Percentiles rank a stretch among this genome's conserved stretches.
These are phyloP conservation scores for Ibycter americanus DNA, from an alignment of 2,797 vertebrate genomes.

Conservation along the genomic window DNA sequence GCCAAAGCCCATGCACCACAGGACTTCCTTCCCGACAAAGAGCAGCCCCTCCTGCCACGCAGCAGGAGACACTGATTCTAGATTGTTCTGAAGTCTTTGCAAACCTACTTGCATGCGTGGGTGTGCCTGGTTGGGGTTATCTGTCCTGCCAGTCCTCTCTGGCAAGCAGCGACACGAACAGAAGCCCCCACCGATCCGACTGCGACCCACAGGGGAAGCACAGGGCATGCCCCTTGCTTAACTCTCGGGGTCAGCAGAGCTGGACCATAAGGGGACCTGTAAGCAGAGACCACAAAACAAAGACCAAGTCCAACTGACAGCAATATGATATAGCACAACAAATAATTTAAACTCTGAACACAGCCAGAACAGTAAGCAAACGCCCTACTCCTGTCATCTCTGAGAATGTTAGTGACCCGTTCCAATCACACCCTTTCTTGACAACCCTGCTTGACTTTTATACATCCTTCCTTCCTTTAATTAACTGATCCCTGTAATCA, in stretches of 20 bases:
- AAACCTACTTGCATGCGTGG: background rate
- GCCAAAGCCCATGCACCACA: background rate
- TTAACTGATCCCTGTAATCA: background rate
- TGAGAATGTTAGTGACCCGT: fast-evolving
- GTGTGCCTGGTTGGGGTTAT: fast-evolving
- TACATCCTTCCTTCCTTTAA: background rate
- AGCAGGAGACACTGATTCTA: background rate
- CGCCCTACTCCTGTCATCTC: background rate
- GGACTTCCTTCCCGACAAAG: background rate
- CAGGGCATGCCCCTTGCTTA: no score
- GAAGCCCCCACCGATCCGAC: background rate
- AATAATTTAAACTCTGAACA: background rate
- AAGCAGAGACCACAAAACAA: background rate
- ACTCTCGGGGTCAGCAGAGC: background rate
- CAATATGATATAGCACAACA: background rate
- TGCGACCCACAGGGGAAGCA: fast-evolving
- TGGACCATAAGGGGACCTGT: background rate
- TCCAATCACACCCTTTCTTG: background rate
- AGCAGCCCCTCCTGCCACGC: no score
- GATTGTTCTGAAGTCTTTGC: background rate
- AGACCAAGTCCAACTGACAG: background rate
- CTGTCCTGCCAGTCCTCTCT: fast-evolving
- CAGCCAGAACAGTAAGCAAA: background rate
- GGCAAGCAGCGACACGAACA: background rate
- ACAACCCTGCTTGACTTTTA: background rate